Evolutionary conservation across 2,888 invertebrate species (phyloP).

Genomic region (Vannuccia rotundouncinata): DNA sequence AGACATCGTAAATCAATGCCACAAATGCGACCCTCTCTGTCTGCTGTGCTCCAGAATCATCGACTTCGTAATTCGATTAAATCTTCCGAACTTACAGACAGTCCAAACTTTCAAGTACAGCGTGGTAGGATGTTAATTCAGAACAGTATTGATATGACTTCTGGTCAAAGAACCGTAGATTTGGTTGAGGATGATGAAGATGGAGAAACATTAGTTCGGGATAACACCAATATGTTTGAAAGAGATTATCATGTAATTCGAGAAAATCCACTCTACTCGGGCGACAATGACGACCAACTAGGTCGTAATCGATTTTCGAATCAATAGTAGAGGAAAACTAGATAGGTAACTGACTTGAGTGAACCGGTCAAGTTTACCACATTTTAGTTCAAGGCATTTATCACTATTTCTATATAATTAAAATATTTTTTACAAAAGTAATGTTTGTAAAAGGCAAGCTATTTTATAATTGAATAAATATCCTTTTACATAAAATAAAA

Average conservation of each 20-base stretch:
- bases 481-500: no score
- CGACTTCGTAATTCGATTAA: neutral
- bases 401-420: no score
- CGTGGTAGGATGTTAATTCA: neutral
- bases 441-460: no score
- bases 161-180: neutral
- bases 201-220: neutral
- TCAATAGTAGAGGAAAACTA: neutral
- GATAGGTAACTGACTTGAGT: neutral
- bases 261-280: neutral
- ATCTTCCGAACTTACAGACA: neutral
- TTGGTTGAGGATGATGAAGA: neutral
- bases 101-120: neutral
- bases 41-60: neutral
- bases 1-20: no score
- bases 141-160: neutral
- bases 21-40: neutral
- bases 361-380: no score
- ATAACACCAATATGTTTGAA: neutral
- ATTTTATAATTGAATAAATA: no score
- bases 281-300: neutral
- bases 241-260: neutral
- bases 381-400: no score
- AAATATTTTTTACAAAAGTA: no score
- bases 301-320: neutral